Conservation (phyloP, 1,140 invertebrate genomes). For the Catajapyx aquilonaris region DNA sequence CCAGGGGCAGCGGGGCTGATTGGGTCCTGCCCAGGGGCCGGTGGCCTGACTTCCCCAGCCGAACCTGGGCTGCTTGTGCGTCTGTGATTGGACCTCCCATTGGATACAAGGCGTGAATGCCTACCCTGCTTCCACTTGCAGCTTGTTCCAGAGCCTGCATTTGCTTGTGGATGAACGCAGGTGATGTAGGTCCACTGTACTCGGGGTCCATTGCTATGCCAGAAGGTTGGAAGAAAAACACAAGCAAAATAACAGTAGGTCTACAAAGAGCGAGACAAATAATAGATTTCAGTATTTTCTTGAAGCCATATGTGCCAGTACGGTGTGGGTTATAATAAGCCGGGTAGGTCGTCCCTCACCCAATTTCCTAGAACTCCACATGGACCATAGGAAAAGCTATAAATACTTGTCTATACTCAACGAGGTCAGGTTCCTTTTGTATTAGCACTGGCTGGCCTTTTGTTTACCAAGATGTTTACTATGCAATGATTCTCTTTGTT, state of each 20-base stretch:
- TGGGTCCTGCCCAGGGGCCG: constrained; percentile 77
- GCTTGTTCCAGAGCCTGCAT: constrained; percentile 33
- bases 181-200: constrained; percentile 23
- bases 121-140: constrained; percentile 9
- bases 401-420: too few species aligned
- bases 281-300: too few species aligned
- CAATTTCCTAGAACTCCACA: too few species aligned
- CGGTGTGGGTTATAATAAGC: too few species aligned
- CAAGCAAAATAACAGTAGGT: constrained; percentile 5
- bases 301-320: too few species aligned
- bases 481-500: too few species aligned
- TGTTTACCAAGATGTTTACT: too few species aligned
- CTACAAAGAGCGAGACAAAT: too few species aligned
- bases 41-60: constrained; percentile 47
- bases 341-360: too few species aligned
- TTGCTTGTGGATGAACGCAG: constrained; percentile 33
- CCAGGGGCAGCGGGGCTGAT: constrained; percentile 80
- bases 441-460: too few species aligned
- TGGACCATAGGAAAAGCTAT: too few species aligned
- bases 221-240: constrained; percentile 1
- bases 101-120: constrained; percentile 6
- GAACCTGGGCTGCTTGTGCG: constrained; percentile 41
- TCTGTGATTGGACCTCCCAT: constrained; percentile 30
- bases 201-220: constrained; percentile 27
- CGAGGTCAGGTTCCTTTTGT: too few species aligned